Evolutionary conservation across 2,113 vertebrate species (phyloP).

Genomic region (Orthochromis indermauri): DNA sequence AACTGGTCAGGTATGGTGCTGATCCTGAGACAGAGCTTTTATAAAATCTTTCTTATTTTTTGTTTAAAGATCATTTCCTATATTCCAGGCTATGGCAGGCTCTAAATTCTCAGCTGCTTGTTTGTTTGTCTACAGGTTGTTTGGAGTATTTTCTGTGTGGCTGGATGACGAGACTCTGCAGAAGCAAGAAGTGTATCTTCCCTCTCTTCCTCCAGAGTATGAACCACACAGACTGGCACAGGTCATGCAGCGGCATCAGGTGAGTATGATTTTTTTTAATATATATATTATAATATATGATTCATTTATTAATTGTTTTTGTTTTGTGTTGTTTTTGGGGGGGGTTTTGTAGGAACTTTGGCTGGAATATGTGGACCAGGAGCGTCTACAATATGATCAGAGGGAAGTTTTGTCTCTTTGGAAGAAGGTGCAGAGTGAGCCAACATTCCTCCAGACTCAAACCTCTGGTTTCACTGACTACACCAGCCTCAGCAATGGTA

Average conservation of each 20-base stretch:
- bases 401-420: slow-evolving; percentile 79
- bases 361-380: slow-evolving; percentile 88
- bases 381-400: slow-evolving; percentile 81
- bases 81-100: background rate
- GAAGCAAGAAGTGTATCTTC: slow-evolving; percentile 87
- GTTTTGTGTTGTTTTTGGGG: background rate
- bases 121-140: slow-evolving; percentile 73
- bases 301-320: background rate
- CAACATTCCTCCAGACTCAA: slow-evolving; percentile 58
- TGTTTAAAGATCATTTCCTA: background rate
- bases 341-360: slow-evolving; percentile 74
- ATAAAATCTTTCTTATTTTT: background rate
- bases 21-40: background rate
- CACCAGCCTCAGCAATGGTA: slow-evolving; percentile 78
- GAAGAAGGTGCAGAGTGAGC: slow-evolving; percentile 79
- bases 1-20: slow-evolving; percentile 83
- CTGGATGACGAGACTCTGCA: slow-evolving; percentile 92
- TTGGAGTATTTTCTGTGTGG: slow-evolving; percentile 88
- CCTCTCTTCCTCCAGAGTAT: slow-evolving; percentile 88
- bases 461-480: slow-evolving; percentile 72
- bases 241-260: slow-evolving; percentile 88
- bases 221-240: slow-evolving; percentile 86
- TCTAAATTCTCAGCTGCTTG: background rate
- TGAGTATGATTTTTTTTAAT: background rate
- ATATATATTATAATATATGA: background rate